These are phyloP conservation scores for Rhabdomys dilectus DNA, from an alignment of 2,113 vertebrate genomes.

Conservation along the genomic window DNA sequence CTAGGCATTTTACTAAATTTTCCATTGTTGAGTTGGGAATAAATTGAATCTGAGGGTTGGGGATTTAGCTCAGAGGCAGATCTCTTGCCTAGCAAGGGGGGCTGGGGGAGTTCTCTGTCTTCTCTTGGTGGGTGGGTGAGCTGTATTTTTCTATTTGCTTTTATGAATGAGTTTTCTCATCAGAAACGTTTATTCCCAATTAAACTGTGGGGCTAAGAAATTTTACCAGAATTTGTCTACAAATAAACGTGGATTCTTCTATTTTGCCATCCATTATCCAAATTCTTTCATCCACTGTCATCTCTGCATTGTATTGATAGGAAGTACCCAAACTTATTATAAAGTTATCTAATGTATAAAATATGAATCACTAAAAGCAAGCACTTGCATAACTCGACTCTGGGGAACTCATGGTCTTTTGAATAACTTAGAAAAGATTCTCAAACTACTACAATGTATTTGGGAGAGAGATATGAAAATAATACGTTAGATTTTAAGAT, in stretches of 20 bases:
- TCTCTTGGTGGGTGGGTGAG: constrained; percentile 34
- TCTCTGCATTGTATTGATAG: constrained; percentile 57
- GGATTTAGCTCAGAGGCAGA: background rate
- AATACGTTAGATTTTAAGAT: constrained; percentile 41
- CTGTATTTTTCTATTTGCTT: constrained; percentile 44
- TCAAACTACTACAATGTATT: background rate
- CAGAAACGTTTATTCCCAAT: constrained; percentile 55
- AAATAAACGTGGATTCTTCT: constrained; percentile 31
- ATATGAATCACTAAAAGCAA: constrained; percentile 5
- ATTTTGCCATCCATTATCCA: background rate
- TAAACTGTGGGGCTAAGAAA: constrained; percentile 36
- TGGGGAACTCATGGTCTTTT: constrained; percentile 1
- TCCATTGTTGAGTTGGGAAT: background rate
- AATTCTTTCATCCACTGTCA: background rate
- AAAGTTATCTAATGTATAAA: constrained; percentile 15
- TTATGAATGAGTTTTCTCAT: constrained; percentile 52
- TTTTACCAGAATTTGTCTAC: background rate
- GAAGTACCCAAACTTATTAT: background rate
- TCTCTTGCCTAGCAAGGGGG: background rate
- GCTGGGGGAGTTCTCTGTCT: background rate
- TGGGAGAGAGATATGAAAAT: constrained; percentile 31
- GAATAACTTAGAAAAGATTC: constrained; percentile 27
- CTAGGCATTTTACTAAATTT: constrained; percentile 49
- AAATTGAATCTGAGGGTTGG: background rate
- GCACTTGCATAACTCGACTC: constrained; percentile 44